Evolutionary conservation across 2,797 vertebrate species (phyloP), one percentile per base, ranked within the genome.

Genomic region (Champsocephalus gunnari): DNA sequence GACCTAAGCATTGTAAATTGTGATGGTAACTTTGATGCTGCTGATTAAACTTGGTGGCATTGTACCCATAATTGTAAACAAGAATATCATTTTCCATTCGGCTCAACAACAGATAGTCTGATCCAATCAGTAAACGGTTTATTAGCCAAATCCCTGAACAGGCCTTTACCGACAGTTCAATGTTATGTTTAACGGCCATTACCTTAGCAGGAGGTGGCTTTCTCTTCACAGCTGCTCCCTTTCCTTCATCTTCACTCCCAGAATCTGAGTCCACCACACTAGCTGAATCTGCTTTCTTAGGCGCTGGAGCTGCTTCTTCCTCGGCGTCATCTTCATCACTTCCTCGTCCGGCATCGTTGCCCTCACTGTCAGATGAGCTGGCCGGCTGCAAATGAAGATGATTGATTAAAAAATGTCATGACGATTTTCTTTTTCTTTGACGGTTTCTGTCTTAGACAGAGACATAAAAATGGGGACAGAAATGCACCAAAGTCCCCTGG

Each of bases 351-450:
- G 91, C 93, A 55, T 97, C 96, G 0, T 96, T 95, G 45, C 95
- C 96, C 12, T 99, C 98, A 0, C 97, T 99, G 87, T 99, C 98
- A 0, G 98, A 99, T 32, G 98, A 99, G 85, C 97, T 99, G 0
- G 94, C 94, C 0, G 97, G 96, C 98, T 99, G 76, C 63, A 73
- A 13, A 72, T 0, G 5, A 68, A 65, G 19, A 64, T 38, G 24
- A 66, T 63, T 19, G 75, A 63, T 41, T 38, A 38, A 63, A 0
- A 34, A 13, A 69, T 50, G 19, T 50, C 17, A 7, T 16, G 12
- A 43, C 17, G 16, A 16, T 19, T 57, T 10, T n/a, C 6, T 12
- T 50, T 55, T 65, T 44, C 19, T n/a, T 16, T 51, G 47, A 64
- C 17, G 45, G 6, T 45, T 56, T 0, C 34, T 38, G 9, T 11